A percentile compares a stretch with the other conserved stretches of the same genome.
phyloP scores from a whole-genome alignment of 2,113 vertebrate genomes.

The Passerina amoena region DNA sequence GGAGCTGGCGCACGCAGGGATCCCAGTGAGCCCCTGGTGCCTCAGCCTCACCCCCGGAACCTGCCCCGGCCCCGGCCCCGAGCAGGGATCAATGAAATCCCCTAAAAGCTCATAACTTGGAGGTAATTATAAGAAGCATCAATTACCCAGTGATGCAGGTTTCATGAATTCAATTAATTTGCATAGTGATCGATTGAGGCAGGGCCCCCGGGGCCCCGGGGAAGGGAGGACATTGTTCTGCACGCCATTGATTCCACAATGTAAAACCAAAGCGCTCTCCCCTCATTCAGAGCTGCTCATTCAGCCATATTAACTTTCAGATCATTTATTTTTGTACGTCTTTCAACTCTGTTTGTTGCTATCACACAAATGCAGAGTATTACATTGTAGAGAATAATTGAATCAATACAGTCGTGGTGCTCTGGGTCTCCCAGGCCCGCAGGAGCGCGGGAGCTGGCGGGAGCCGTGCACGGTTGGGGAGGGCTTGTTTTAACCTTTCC shows the following conservation, averaged over 20 bases:
- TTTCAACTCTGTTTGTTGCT: slow-evolving; percentile 83
- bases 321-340: slow-evolving; percentile 82
- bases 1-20: accelerated
- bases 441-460: slow-evolving; percentile 8
- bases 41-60: background rate
- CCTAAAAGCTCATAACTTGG: slow-evolving; percentile 77
- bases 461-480: background rate
- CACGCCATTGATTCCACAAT: slow-evolving; percentile 75
- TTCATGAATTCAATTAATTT: slow-evolving; percentile 80
- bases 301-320: slow-evolving; percentile 82
- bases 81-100: slow-evolving; percentile 72
- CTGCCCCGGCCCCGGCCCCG: background rate
- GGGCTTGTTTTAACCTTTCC: slow-evolving; percentile 37
- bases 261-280: slow-evolving; percentile 73
- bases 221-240: slow-evolving; percentile 77
- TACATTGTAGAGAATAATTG: slow-evolving; percentile 78
- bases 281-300: slow-evolving; percentile 75
- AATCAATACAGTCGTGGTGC: slow-evolving; percentile 73
- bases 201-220: slow-evolving; percentile 66
- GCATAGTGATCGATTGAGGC: slow-evolving; percentile 76
- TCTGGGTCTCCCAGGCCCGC: slow-evolving; percentile 50
- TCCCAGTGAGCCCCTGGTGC: accelerated
- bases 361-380: slow-evolving; percentile 78
- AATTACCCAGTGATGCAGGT: slow-evolving; percentile 74
- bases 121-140: slow-evolving; percentile 81